Percentiles rank a stretch among this genome's conserved stretches.
phyloP scores from a whole-genome alignment of 1,140 invertebrate genomes.

The Zaprionus camerounensis region DNA sequence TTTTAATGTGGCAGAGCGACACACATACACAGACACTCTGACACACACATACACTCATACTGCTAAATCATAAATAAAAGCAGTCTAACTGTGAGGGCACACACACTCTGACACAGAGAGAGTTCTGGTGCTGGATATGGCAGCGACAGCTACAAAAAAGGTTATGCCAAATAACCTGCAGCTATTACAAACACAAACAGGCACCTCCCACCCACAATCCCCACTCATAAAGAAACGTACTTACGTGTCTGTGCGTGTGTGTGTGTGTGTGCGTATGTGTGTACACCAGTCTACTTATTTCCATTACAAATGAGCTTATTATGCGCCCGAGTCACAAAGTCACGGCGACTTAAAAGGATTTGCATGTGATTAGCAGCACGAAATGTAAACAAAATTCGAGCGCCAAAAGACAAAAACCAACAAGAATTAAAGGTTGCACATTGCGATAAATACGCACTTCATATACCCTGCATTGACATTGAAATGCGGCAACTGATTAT shows the following conservation, averaged over 20 bases:
- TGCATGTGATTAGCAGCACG: conserved; percentile 79
- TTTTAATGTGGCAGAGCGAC: conserved; percentile 63
- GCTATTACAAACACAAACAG: conserved; percentile 62
- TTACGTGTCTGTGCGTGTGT: conserved; percentile 24
- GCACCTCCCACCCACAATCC: conserved; percentile 4
- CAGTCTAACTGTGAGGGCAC: conserved; percentile 36
- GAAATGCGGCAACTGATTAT: neutral
- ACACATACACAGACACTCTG: conserved; percentile 17
- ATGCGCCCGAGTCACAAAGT: conserved; percentile 79
- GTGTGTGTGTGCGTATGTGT: conserved; percentile 17
- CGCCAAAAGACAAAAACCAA: conserved; percentile 65
- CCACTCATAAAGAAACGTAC: neutral
- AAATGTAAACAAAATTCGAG: conserved; percentile 79
- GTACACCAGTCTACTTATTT: conserved; percentile 39
- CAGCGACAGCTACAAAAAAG: conserved; percentile 63
- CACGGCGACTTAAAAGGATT: conserved; percentile 82
- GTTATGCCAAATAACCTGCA: conserved; percentile 63
- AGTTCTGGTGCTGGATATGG: conserved; percentile 32
- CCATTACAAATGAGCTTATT: conserved; percentile 82
- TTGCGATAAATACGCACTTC: neutral
- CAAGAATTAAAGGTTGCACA: conserved; percentile 7
- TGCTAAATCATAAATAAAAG: conserved; percentile 61
- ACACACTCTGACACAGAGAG: conserved; percentile 1
- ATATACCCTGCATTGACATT: conserved; percentile 1
- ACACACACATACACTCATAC: neutral